These are phyloP conservation scores for Gallinago undulata DNA, from an alignment of 2,113 vertebrate genomes.

Conservation along the genomic window DNA sequence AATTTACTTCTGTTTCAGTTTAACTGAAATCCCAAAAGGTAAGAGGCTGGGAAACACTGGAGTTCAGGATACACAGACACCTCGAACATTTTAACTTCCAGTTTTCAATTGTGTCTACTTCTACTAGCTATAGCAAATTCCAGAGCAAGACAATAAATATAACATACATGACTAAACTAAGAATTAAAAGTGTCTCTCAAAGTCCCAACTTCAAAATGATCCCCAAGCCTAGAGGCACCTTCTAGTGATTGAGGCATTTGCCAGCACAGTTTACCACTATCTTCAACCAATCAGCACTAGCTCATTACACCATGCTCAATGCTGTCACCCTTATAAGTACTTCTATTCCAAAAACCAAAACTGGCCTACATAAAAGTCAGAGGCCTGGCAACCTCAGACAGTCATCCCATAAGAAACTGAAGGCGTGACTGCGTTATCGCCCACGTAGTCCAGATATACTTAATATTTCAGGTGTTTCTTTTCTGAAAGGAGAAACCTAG, in stretches of 20 bases:
- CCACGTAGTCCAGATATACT: background rate
- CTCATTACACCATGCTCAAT: background rate
- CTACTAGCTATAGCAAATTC: background rate
- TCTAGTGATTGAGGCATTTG: background rate
- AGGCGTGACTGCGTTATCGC: background rate
- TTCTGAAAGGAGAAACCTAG: background rate
- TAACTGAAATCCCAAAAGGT: background rate
- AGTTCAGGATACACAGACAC: background rate
- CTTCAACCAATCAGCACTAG: background rate
- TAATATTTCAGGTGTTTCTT: background rate
- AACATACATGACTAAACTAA: background rate
- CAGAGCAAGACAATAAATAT: background rate
- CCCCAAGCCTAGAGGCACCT: background rate
- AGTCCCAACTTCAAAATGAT: background rate
- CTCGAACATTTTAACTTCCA: background rate
- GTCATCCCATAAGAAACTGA: background rate
- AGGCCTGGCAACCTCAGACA: background rate
- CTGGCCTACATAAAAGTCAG: background rate
- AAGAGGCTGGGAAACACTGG: accelerated
- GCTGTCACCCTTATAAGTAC: background rate
- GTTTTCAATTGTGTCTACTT: background rate
- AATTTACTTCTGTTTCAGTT: background rate
- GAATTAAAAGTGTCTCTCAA: background rate
- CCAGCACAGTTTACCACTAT: background rate
- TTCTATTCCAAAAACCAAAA: background rate